A percentile compares a stretch with the other conserved stretches of the same genome.
These are phyloP conservation scores for Neotoxoptera formosana DNA, from an alignment of 1,140 invertebrate genomes.

Conservation along the genomic window DNA sequence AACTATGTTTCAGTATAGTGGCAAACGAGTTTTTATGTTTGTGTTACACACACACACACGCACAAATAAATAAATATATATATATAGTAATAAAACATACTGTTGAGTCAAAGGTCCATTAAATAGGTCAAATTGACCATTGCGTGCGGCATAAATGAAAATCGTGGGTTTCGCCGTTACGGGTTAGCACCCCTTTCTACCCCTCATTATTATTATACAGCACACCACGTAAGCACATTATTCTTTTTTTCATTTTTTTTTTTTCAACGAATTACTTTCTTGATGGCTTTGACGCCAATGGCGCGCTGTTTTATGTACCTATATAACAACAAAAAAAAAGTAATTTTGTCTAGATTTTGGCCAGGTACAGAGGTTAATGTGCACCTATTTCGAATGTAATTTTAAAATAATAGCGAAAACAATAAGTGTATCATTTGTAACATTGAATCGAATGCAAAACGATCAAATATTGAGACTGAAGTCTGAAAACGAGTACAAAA, in stretches of 20 bases:
- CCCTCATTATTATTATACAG: conserved; percentile 1
- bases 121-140: conserved; percentile 56
- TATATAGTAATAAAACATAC: not conserved
- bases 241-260: not conserved
- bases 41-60: too few species aligned
- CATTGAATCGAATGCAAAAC: not conserved
- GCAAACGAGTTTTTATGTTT: not conserved
- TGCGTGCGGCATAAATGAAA: conserved; percentile 36
- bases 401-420: not conserved
- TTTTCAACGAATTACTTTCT: conserved; percentile 21
- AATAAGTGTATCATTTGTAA: not conserved
- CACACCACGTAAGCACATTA: conserved; percentile 12
- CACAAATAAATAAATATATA: not conserved
- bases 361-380: not conserved
- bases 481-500: not conserved
- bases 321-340: not conserved
- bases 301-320: not conserved
- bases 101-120: conserved; percentile 46
- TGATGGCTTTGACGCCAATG: not conserved
- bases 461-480: not conserved
- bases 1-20: not conserved
- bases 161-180: not conserved
- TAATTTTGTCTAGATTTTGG: not conserved
- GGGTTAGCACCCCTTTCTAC: not conserved
- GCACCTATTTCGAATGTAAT: not conserved